Evolutionary conservation across 2,888 invertebrate species (phyloP).

Genomic region (Metalampra italica): DNA sequence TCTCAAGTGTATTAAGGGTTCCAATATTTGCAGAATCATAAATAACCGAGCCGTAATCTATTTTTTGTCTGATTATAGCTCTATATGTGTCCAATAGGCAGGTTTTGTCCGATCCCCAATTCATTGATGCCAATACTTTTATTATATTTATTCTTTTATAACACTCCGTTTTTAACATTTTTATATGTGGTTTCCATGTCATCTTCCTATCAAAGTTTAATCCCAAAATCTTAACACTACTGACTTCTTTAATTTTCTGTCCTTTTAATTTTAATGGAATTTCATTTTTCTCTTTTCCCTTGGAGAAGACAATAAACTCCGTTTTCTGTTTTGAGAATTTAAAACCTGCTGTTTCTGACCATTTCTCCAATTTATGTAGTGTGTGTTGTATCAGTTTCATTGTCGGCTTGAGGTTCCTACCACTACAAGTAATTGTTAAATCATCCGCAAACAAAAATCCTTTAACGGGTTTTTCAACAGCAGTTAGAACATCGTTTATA

Average conservation of each 20-base stretch:
- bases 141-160: conserved; percentile 13
- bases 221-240: background rate
- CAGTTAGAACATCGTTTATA: background rate
- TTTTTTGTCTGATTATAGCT: conserved; percentile 13
- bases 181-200: conserved; percentile 10
- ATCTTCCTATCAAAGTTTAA: background rate
- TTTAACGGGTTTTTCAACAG: conserved; percentile 9
- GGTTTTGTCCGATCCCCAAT: conserved; percentile 13
- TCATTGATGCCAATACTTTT: conserved; percentile 10
- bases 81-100: conserved; percentile 8
- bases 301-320: conserved; percentile 12
- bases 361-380: conserved; percentile 10
- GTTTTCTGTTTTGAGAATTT: conserved; percentile 14
- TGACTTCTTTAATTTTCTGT: conserved; percentile 11
- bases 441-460: conserved; percentile 12
- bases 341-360: conserved; percentile 9
- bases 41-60: conserved; percentile 10
- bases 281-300: conserved; percentile 6
- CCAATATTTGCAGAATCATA: conserved; percentile 10
- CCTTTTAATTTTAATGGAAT: conserved; percentile 6
- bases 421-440: conserved; percentile 8
- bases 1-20: no score
- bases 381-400: conserved; percentile 11
- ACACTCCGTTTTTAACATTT: conserved; percentile 14
- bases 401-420: background rate